A percentile compares a stretch with the other conserved stretches of the same genome.
Conservation (phyloP, 2,113 vertebrate species). For the Campylomormyrus tamandua region DNA sequence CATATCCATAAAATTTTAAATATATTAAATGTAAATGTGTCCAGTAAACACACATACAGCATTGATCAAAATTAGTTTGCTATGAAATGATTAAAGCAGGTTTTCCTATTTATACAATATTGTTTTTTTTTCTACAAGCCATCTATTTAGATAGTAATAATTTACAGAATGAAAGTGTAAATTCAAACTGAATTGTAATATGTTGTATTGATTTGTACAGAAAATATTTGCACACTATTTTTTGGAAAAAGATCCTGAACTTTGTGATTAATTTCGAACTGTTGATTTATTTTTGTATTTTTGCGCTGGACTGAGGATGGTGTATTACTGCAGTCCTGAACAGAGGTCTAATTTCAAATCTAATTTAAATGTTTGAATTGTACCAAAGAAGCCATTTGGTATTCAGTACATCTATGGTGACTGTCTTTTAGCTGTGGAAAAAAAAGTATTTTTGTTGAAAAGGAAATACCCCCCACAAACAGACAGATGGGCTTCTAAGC, state of each 20-base stretch:
- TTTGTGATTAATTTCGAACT: background rate
- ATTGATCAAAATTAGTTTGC: background rate
- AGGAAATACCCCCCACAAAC: background rate
- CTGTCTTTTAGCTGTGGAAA: background rate
- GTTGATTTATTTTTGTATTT: background rate
- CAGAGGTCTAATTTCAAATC: background rate
- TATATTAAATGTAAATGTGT: background rate
- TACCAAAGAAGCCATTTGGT: background rate
- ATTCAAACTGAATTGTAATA: background rate
- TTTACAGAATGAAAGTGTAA: background rate
- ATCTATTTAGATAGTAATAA: background rate
- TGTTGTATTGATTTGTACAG: constrained; percentile 3
- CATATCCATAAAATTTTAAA: background rate
- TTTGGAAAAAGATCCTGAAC: background rate
- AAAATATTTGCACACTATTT: background rate
- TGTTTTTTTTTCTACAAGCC: background rate
- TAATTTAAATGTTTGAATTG: background rate
- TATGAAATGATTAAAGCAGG: background rate
- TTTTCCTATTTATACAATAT: background rate
- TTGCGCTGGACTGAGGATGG: background rate
- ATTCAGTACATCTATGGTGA: background rate
- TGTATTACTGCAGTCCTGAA: background rate
- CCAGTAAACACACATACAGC: background rate
- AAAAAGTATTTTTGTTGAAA: background rate
- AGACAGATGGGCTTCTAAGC: background rate